Evolutionary conservation across 2,888 invertebrate species (phyloP).

Genomic region (Abscondita cerata): DNA sequence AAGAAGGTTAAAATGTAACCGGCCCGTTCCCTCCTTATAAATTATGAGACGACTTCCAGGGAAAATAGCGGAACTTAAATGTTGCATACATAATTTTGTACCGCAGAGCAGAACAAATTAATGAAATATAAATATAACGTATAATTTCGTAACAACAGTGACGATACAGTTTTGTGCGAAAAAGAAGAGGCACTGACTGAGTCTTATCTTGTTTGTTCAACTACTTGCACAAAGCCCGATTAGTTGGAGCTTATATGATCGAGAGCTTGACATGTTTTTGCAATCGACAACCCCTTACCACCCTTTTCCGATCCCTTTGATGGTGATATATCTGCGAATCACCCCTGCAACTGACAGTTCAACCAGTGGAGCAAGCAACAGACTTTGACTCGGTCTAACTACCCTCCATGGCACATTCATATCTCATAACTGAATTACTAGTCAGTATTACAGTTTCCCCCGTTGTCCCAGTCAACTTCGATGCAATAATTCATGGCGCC

Average conservation of each 20-base stretch:
- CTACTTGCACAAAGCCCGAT: slow-evolving; percentile 41
- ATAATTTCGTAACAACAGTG: slow-evolving; percentile 30
- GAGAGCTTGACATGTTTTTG: slow-evolving; percentile 41
- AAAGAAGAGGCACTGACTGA: slow-evolving; percentile 31
- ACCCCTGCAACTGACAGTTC: slow-evolving; percentile 35
- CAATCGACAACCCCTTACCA: slow-evolving; percentile 35
- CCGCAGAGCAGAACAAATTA: slow-evolving; percentile 48
- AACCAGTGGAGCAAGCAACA: slow-evolving; percentile 31
- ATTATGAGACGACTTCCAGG: slow-evolving; percentile 50
- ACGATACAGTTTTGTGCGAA: slow-evolving; percentile 29
- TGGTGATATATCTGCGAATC: slow-evolving; percentile 34
- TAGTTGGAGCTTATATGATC: slow-evolving; percentile 41
- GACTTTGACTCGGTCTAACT: slow-evolving; percentile 33
- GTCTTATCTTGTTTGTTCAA: slow-evolving; percentile 44
- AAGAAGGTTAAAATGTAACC: slow-evolving; percentile 46
- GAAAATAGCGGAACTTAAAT: slow-evolving; percentile 54
- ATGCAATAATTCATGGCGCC: slow-evolving; percentile 42
- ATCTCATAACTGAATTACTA: slow-evolving; percentile 45
- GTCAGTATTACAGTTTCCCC: slow-evolving; percentile 40
- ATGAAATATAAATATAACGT: slow-evolving; percentile 52
- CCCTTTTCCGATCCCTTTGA: slow-evolving; percentile 26
- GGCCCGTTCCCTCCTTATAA: slow-evolving; percentile 42
- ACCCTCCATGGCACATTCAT: slow-evolving; percentile 42
- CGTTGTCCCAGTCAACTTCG: slow-evolving; percentile 40
- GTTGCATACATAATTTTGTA: slow-evolving; percentile 51